Base-by-base conservation (phyloP, 1,140 invertebrate genomes). In the Camponotus pennsylvanicus region DNA sequence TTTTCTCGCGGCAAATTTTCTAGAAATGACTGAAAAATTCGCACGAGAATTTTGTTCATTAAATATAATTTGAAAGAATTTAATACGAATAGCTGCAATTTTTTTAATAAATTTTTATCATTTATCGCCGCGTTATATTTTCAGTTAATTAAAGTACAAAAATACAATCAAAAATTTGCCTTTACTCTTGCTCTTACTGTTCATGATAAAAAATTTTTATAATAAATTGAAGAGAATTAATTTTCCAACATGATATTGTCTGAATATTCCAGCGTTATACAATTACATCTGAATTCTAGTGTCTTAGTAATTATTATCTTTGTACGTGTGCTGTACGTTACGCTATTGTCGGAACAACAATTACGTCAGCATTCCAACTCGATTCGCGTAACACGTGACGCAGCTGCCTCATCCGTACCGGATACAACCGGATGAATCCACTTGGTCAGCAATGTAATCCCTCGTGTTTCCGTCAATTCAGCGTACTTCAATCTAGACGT, bases 341-440 rank as follows among this genome's bases (percentile, higher is more conserved):
- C 42, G 13, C 77, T 55, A 64, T 77, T 79, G 63, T 79, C 45
- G 45, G 34, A 79, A 21, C 34, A 34, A 79, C 45, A 79, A 79
- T 69, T 79, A 69, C 32, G 76, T 42, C 42, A 21, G n/a, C 76
- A 15, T 42, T 77, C 75, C 42, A 27, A 64, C 42, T 52, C 49
- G 76, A 66, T 49, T 67, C 63, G 59, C 59, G 27, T 27, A 63
- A 59, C 73, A 55, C n/a, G 45, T 21, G 63, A 69, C 32, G 27
- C 40, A 79, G 32, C 63, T 69, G 63, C 32, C 45, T 27, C 63
- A 27, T 79, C n/a, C 21, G 27, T 64, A 11, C 59, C 59, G 40
- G 76, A 66, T 78, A 7, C n/a, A n/a, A 18, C 76, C 4, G 42
- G n/a, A 79, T 79, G 64, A 67, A 79, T 79, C n/a, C 45, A 63